Base-by-base conservation (phyloP, 2,113 vertebrate genomes). In the Oryzias melastigma region DNA sequence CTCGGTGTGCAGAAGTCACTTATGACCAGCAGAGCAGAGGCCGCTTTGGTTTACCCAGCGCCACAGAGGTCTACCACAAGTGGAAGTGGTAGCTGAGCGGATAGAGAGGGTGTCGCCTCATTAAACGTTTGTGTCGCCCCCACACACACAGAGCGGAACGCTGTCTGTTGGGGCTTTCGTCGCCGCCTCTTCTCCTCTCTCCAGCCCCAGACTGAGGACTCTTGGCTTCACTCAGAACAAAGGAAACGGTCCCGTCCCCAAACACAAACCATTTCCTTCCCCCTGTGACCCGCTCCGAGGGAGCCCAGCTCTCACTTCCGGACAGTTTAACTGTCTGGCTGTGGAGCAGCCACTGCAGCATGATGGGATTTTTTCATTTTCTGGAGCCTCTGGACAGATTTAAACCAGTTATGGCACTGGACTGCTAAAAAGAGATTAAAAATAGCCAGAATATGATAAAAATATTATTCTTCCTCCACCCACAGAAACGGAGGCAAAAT, bases 201-300 rank as follows among this genome's bases (percentile, higher is more conserved):
- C 65, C 52, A 40, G 55, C 42, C 77, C 65, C 82, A 81, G 80
- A 35, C 73, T 75, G 52, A 22, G 22, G 75, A 72, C 61, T 85
- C 62, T 71, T 58, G 73, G 71, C 84, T 84, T 86, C 83, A 82
- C 56, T 82, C 83, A 80, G 71, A 71, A 73, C 51, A 83, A 53
- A 88, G 88, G 84, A 90, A 89, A 87, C 59, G 78, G 80, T 74
- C 74, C 76, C 62, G 79, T 81, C 84, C 85, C 83, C 83, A 84
- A 84, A 83, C 85, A 85, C 73, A 87, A 89, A 86, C 80, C 77
- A 85, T 88, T 87, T 89, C 87, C 87, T 88, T 76, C 85, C 80
- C 81, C 70, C 77, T 73, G 68, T 20, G 78, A 85, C 73, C 78
- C 67, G 76, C 77, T 74, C 73, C 40, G 49, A 78, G 72, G 85